Conservation (phyloP, 1,140 invertebrate genomes). For the Globodera ellingtonae region DNA sequence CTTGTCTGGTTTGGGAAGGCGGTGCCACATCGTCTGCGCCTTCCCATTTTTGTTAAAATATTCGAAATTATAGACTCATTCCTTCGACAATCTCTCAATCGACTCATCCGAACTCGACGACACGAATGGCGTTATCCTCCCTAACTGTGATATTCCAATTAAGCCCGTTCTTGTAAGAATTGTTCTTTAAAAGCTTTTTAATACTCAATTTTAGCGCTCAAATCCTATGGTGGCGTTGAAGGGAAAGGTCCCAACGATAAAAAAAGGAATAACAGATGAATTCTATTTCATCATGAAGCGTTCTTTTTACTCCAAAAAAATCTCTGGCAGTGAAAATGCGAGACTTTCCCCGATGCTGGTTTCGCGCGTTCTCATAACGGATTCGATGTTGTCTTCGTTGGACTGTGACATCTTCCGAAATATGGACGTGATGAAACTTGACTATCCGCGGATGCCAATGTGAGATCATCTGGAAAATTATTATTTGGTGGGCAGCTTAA, state of each 20-base stretch:
- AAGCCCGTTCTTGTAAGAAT: background rate
- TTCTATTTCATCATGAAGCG: slow-evolving; percentile 6
- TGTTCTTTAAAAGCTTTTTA: background rate
- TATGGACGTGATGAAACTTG: background rate
- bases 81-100: slow-evolving; percentile 5
- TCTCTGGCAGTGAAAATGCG: background rate
- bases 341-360: too few species aligned
- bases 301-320: background rate
- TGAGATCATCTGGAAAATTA: background rate
- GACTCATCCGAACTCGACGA: background rate
- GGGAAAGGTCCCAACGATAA: background rate
- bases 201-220: slow-evolving; percentile 4
- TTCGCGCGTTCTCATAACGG: slow-evolving; percentile 2
- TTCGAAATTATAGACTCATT: background rate
- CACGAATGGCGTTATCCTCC: background rate
- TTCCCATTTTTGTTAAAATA: background rate
- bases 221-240: background rate
- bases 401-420: slow-evolving; percentile 16
- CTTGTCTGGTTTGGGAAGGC: too few species aligned
- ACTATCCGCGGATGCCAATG: slow-evolving; percentile 24
- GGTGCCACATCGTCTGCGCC: too few species aligned
- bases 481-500: background rate
- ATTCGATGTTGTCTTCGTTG: slow-evolving; percentile 19
- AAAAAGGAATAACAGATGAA: background rate
- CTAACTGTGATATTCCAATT: slow-evolving; percentile 8